Evolutionary conservation across 2,888 invertebrate genomes (phyloP).

Genomic region (Drosophila affinis): DNA sequence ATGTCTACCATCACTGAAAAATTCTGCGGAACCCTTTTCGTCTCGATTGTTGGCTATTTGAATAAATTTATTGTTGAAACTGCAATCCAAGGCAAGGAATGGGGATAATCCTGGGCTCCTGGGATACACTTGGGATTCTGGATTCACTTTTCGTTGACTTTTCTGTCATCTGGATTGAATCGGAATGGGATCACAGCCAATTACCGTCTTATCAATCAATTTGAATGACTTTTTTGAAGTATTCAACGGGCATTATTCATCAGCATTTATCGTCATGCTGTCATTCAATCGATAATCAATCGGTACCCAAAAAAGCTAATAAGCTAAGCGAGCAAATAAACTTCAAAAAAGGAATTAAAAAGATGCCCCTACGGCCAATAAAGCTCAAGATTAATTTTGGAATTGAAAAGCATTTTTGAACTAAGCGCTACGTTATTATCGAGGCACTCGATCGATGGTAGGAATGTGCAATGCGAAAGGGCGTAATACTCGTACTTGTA

Average conservation of each 20-base stretch:
- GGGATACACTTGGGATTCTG: not conserved
- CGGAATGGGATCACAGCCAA: conserved; percentile 7
- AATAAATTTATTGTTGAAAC: conserved; percentile 60
- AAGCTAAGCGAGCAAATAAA: conserved; percentile 10
- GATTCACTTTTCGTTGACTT: not conserved
- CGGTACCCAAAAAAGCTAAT: conserved; percentile 11
- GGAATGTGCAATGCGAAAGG: not conserved
- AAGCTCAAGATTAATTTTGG: not conserved
- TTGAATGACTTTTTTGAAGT: conserved; percentile 27
- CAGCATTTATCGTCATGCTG: conserved; percentile 17
- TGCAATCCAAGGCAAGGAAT: conserved; percentile 10
- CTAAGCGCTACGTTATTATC: too few relatives aligned
- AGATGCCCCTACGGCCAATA: conserved; percentile 7
- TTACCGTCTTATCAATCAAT: conserved; percentile 36
- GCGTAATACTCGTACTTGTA: not conserved
- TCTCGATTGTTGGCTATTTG: conserved; percentile 46
- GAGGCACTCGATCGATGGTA: too few relatives aligned
- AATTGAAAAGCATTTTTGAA: not conserved
- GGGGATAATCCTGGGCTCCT: not conserved
- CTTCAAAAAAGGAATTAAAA: conserved; percentile 6
- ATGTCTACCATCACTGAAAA: conserved; percentile 66
- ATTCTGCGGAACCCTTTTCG: not conserved
- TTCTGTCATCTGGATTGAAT: too few relatives aligned
- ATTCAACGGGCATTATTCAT: too few relatives aligned
- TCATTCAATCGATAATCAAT: not conserved